Percentiles rank a stretch among this genome's conserved stretches.
Conservation (phyloP, 1,140 invertebrate genomes). For the Bactericera cockerelli region DNA sequence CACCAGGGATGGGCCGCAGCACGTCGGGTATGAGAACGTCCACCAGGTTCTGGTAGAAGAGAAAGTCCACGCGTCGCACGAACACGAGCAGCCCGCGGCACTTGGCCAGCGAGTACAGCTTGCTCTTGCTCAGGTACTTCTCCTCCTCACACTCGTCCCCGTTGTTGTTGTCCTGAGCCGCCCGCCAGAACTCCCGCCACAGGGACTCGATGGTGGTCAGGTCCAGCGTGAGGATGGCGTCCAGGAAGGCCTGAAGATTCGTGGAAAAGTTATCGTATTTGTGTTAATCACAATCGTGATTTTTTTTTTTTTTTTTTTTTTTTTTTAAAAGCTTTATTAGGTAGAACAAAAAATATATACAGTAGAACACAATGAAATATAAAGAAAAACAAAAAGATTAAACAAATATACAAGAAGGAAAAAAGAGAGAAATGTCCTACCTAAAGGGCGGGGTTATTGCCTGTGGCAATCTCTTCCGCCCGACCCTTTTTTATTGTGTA, state of each 20-base stretch:
- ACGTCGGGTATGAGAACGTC: conserved; percentile 94
- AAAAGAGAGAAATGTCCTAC: too few relatives aligned
- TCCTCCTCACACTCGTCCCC: conserved; percentile 58
- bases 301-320: too few relatives aligned
- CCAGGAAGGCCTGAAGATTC: conserved; percentile 53
- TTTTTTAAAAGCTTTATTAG: too few relatives aligned
- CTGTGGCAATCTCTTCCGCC: too few relatives aligned
- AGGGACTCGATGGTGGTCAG: conserved; percentile 75
- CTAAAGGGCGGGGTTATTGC: too few relatives aligned
- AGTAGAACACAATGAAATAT: too few relatives aligned
- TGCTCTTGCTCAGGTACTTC: conserved; percentile 53
- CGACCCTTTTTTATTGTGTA: background rate
- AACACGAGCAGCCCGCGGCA: conserved; percentile 48
- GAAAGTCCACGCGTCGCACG: conserved; percentile 68
- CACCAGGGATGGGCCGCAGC: conserved; percentile 78
- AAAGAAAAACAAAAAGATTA: too few relatives aligned
- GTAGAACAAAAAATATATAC: too few relatives aligned
- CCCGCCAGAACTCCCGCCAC: conserved; percentile 86
- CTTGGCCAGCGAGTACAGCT: conserved; percentile 40
- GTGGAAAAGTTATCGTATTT: background rate
- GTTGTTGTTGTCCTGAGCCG: conserved; percentile 52
- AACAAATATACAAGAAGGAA: too few relatives aligned
- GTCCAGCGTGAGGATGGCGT: conserved; percentile 83
- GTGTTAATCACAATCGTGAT: too few relatives aligned
- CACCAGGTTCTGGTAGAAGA: conserved; percentile 91